These are phyloP conservation scores for Avahi laniger DNA, from an alignment of 2,797 vertebrate genomes.

Conservation along the genomic window DNA sequence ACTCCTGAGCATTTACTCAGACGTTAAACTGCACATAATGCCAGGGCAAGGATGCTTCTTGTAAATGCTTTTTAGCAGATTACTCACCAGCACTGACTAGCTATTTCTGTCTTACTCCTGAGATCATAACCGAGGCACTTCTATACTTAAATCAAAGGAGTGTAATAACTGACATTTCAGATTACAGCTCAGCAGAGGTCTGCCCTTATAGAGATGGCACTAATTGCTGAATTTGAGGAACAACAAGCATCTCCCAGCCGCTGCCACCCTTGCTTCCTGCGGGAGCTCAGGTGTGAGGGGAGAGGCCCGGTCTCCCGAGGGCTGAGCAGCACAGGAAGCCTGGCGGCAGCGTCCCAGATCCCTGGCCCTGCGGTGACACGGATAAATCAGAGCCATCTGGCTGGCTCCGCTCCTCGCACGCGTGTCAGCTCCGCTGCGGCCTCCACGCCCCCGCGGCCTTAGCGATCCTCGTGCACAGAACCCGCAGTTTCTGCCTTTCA, in stretches of 20 bases:
- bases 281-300: constrained; percentile 9
- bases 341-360: rapidly evolving
- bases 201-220: not conserved
- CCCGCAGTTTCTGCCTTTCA: not conserved
- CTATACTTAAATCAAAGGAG: constrained; percentile 50
- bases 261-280: not conserved
- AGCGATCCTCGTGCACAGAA: not conserved
- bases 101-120: constrained; percentile 68
- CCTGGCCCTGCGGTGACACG: not conserved
- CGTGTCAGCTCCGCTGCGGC: not conserved
- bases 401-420: constrained; percentile 48
- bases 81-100: constrained; percentile 55
- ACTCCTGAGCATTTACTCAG: not conserved
- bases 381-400: constrained; percentile 57
- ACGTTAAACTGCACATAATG: not conserved
- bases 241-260: not conserved
- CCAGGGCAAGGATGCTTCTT: not conserved
- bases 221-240: not conserved
- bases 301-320: not conserved
- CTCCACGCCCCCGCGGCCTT: not conserved
- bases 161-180: constrained; percentile 63
- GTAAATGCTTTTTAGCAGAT: constrained; percentile 18
- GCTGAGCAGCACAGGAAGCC: not conserved
- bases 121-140: constrained; percentile 44
- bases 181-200: constrained; percentile 6